Evolutionary conservation across 2,797 vertebrate genomes (phyloP), one percentile per base, ranked within the genome.

Genomic region (Galago senegalensis): DNA sequence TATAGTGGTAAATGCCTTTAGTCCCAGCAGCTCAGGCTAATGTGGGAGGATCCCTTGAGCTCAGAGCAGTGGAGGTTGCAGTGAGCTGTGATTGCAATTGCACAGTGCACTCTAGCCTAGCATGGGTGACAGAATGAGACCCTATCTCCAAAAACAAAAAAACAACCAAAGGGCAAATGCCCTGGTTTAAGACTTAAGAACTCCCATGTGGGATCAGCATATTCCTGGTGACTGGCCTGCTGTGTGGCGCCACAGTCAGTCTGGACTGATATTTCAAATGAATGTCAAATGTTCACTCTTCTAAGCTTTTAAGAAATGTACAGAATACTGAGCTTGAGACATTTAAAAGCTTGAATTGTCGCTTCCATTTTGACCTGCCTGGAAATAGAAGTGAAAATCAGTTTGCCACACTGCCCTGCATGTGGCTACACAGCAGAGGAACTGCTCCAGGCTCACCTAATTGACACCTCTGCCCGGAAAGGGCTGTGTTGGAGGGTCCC

Each of bases 361-460:
- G 65, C 81, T 95, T 96, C 37, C 63, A 65, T 80, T 88, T 80
- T 77, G 76, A 89, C 87, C 63, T 94, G 56, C 75, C 60, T 89
- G 81, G 58, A 96, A 91, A 77, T 58, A 49, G 86, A 91, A 89
- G 75, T 81, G 56, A 88, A 87, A 88, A 29, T 79, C 60, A 21
- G 25, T 34, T 96, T 84, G 40, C 67, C 3, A 0, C 7, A 9
- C 65, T 29, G 34, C 40, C 89, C 79, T 95, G 37, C 7, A 0
- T 34, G 25, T 12, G 1, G 73, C 72, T n/a, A 0, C 69, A 8
- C 9, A 11, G 53, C 65, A 40, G 29, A n/a, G 34, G 67, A 89
- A 16, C 53, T 60, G 8, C 60, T 73, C 17, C 40, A 27, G 16
- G 34, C 34, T n/a, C 49, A 1, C 70, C 23, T 34, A 11, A 16